Evolutionary conservation across 1,140 invertebrate genomes (phyloP).

Genomic region (Antheraea pernyi): DNA sequence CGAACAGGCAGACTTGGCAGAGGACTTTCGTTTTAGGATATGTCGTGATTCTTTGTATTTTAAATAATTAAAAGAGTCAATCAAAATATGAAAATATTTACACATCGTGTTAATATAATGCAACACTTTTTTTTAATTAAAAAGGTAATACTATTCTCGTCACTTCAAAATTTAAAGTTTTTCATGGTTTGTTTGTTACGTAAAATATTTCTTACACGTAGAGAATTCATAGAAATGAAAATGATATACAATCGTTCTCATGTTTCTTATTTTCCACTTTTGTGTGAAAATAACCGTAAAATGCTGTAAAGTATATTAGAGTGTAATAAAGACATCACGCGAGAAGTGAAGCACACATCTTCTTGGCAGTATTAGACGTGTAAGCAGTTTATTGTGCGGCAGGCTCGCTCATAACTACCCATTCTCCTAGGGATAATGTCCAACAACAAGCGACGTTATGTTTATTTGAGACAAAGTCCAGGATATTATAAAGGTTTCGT

Average conservation of each 20-base stretch:
- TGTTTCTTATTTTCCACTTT: no score
- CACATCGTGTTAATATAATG: not conserved
- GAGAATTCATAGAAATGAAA: no score
- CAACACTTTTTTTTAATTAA: not conserved
- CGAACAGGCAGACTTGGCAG: no score
- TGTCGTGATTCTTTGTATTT: no score
- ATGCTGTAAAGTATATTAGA: constrained; percentile 26
- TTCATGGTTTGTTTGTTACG: no score
- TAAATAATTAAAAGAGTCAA: no score
- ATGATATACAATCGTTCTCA: no score
- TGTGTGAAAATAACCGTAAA: constrained; percentile 10
- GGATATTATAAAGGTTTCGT: constrained; percentile 35
- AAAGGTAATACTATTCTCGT: no score
- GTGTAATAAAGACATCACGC: constrained; percentile 57
- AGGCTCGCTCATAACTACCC: constrained; percentile 67
- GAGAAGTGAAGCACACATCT: constrained; percentile 34
- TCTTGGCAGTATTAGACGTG: constrained; percentile 54
- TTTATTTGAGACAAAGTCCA: constrained; percentile 59
- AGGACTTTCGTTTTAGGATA: no score
- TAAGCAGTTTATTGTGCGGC: constrained; percentile 67
- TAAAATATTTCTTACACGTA: no score
- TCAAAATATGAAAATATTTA: no score
- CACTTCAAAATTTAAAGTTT: no score
- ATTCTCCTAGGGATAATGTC: constrained; percentile 67
- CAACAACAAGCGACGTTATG: constrained; percentile 62